Evolutionary conservation across 2,113 vertebrate species (phyloP).

Genomic region (Cavia aperea): DNA sequence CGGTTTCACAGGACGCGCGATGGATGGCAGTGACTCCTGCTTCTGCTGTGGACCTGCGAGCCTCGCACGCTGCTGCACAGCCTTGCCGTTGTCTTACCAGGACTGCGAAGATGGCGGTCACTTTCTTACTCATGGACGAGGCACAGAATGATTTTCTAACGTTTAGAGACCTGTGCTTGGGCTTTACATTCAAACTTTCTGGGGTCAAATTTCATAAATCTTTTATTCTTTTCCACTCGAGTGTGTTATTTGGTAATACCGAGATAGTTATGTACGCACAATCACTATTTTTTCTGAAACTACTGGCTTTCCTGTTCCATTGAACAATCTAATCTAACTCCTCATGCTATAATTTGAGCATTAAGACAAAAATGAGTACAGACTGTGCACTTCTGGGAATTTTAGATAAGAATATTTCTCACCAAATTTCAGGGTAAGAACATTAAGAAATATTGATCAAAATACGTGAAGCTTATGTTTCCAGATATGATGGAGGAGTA

Average conservation of each 20-base stretch:
- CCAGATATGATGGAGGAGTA: neutral
- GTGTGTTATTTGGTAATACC: neutral
- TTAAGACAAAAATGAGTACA: neutral
- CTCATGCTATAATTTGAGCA: neutral
- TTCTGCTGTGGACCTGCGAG: neutral
- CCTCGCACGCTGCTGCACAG: neutral
- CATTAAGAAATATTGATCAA: neutral
- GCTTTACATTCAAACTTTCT: neutral
- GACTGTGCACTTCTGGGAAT: neutral
- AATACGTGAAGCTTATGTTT: neutral
- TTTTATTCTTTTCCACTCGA: neutral
- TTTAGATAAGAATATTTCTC: neutral
- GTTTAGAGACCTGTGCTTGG: neutral
- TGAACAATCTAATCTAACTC: neutral
- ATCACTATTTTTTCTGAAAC: neutral
- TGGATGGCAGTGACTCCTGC: neutral
- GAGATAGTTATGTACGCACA: neutral
- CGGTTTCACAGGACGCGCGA: neutral
- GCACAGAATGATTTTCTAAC: neutral
- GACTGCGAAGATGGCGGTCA: neutral
- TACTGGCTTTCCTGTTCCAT: neutral
- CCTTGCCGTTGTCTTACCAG: neutral
- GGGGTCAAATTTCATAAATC: neutral
- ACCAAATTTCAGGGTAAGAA: neutral
- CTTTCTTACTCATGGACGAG: neutral